Conservation (phyloP, 1,140 invertebrate species). For the Periplaneta americana region DNA sequence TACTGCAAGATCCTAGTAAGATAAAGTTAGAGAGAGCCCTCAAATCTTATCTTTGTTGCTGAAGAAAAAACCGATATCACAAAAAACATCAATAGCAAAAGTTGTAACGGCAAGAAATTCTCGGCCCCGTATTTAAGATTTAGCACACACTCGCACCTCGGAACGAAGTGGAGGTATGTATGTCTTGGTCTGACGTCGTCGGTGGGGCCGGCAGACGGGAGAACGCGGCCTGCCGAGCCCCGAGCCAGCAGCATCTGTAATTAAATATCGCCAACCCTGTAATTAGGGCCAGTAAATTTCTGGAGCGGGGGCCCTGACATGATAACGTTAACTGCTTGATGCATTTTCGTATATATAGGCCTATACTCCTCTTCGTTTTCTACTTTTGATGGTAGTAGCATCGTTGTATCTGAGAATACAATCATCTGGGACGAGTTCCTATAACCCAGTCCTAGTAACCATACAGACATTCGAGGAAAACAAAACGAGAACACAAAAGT, state of each 20-base stretch:
- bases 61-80: too few relatives aligned
- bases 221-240: background rate
- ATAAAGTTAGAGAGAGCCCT: too few relatives aligned
- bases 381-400: background rate
- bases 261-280: conserved; percentile 43
- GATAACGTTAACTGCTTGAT: background rate
- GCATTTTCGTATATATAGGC: too few relatives aligned
- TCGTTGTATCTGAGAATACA: background rate
- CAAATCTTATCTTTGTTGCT: too few relatives aligned
- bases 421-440: background rate
- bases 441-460: background rate
- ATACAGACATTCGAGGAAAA: too few relatives aligned
- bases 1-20: too few relatives aligned
- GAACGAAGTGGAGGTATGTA: background rate
- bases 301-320: conserved; percentile 34
- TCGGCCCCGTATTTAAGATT: too few relatives aligned
- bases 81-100: too few relatives aligned
- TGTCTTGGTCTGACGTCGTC: background rate
- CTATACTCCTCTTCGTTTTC: background rate
- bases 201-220: conserved; percentile 3
- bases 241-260: conserved; percentile 36
- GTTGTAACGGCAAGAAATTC: too few relatives aligned
- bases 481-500: background rate
- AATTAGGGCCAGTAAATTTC: conserved; percentile 43
- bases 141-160: too few relatives aligned